A percentile compares a stretch with the other conserved stretches of the same genome.
These are phyloP conservation scores for Drosophila conformis DNA, from an alignment of 2,888 invertebrate genomes.

Conservation along the genomic window DNA sequence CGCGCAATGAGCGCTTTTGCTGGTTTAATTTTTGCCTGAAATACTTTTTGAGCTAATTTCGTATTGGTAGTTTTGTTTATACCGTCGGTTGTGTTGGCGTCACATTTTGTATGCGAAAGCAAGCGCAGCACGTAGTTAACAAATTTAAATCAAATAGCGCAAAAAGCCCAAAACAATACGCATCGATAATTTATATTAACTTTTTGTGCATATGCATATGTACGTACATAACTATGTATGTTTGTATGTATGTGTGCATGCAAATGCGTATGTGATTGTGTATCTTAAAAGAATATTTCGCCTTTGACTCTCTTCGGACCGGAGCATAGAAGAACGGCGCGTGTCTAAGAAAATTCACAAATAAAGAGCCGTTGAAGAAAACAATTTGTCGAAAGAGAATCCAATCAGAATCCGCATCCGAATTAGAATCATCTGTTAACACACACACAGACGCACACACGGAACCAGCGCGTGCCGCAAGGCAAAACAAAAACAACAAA, in stretches of 20 bases:
- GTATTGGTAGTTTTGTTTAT: slow-evolving; percentile 84
- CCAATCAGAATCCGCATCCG: slow-evolving; percentile 25
- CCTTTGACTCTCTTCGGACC: slow-evolving; percentile 40
- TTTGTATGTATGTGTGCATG: slow-evolving; percentile 9
- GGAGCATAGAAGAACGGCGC: slow-evolving; percentile 28
- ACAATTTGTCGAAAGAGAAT: slow-evolving; percentile 29
- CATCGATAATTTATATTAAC: slow-evolving; percentile 30
- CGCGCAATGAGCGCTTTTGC: slow-evolving; percentile 73
- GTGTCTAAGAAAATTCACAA: slow-evolving; percentile 30
- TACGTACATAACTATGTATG: slow-evolving; percentile 1
- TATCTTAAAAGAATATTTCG: slow-evolving; percentile 29
- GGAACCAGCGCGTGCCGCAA: slow-evolving; percentile 42
- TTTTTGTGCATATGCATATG: slow-evolving; percentile 15
- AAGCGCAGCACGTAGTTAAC: slow-evolving; percentile 64
- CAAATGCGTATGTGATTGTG: not conserved
- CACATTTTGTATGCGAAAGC: slow-evolving; percentile 73
- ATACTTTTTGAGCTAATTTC: slow-evolving; percentile 84
- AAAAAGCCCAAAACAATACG: slow-evolving; percentile 36
- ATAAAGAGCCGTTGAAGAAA: slow-evolving; percentile 9
- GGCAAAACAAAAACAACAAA: slow-evolving; percentile 22
- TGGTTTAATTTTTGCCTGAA: slow-evolving; percentile 82
- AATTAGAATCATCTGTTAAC: slow-evolving; percentile 45
- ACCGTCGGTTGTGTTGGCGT: slow-evolving; percentile 81
- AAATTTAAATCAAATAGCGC: slow-evolving; percentile 49
- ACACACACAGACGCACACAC: slow-evolving; percentile 20